Conservation (phyloP, 2,888 invertebrate genomes). For the Drosophila mercatorum region DNA sequence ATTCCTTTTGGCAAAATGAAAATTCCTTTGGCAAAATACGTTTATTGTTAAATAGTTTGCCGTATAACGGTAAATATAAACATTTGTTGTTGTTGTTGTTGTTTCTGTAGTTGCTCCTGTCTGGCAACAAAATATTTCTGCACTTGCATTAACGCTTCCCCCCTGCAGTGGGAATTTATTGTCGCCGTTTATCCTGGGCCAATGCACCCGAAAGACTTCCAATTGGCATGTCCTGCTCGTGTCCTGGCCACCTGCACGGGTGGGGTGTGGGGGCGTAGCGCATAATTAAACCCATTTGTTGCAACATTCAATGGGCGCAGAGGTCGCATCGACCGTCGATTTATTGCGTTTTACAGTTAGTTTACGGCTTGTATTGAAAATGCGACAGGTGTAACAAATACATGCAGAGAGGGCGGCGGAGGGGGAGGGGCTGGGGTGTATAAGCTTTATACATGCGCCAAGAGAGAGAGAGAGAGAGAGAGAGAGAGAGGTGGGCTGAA, state of each 20-base stretch:
- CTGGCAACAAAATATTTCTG: constrained; percentile 62
- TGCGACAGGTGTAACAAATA: constrained; percentile 6
- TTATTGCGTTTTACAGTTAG: constrained; percentile 69
- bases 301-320: constrained; percentile 27
- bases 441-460: constrained; percentile 32
- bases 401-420: not conserved
- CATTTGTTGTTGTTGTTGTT: not conserved
- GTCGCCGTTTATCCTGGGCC: constrained; percentile 61
- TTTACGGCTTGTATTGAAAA: constrained; percentile 65
- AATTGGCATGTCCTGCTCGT: constrained; percentile 29
- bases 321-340: constrained; percentile 53
- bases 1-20: constrained; percentile 74
- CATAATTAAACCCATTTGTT: constrained; percentile 79
- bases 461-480: not conserved
- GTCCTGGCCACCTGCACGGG: constrained; percentile 19
- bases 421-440: not conserved
- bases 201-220: constrained; percentile 58
- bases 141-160: constrained; percentile 54
- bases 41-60: constrained; percentile 56
- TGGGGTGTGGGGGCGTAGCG: constrained; percentile 27
- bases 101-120: constrained; percentile 5
- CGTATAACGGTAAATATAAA: constrained; percentile 23
- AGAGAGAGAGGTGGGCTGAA: not conserved
- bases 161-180: constrained; percentile 59
- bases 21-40: constrained; percentile 55